Conservation (phyloP, 2,113 vertebrate species). For the Trematomus loennbergii region DNA sequence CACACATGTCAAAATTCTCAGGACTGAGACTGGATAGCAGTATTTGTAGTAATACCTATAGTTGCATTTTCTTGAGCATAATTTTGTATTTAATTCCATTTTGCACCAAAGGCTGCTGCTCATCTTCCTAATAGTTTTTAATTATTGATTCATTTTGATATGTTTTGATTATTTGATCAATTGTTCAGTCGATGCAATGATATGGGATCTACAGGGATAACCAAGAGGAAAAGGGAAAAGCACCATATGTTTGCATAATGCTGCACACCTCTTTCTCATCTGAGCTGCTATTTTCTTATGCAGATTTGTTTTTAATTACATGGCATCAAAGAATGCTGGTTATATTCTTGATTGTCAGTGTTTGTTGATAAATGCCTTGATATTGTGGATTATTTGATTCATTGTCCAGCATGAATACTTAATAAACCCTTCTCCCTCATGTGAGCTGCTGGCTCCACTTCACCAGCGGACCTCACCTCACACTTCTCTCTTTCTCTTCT, state of each 20-base stretch:
- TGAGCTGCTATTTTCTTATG: no score
- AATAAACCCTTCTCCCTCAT: conserved; percentile 1
- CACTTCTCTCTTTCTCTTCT: conserved; percentile 54
- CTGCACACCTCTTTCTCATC: no score
- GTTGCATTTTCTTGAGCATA: no score
- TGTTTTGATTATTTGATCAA: background rate
- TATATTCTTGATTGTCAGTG: no score
- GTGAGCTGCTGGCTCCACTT: conserved; percentile 6
- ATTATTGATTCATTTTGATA: conserved; percentile 21
- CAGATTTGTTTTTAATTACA: no score
- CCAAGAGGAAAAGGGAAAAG: background rate
- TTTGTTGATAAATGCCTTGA: no score
- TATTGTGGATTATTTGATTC: no score
- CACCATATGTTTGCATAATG: background rate
- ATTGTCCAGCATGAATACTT: no score
- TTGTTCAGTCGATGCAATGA: background rate
- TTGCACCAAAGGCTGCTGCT: conserved; percentile 9
- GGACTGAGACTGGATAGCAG: conserved; percentile 38
- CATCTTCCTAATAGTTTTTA: conserved; percentile 20
- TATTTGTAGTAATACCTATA: conserved; percentile 42
- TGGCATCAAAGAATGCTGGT: no score
- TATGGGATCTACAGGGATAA: background rate
- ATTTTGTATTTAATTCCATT: conserved; percentile 21
- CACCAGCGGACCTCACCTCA: conserved; percentile 27
- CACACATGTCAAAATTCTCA: conserved; percentile 37